Evolutionary conservation across 2,888 invertebrate genomes (phyloP), one percentile per base, ranked within the genome.

Genomic region (Athalia cordata): DNA sequence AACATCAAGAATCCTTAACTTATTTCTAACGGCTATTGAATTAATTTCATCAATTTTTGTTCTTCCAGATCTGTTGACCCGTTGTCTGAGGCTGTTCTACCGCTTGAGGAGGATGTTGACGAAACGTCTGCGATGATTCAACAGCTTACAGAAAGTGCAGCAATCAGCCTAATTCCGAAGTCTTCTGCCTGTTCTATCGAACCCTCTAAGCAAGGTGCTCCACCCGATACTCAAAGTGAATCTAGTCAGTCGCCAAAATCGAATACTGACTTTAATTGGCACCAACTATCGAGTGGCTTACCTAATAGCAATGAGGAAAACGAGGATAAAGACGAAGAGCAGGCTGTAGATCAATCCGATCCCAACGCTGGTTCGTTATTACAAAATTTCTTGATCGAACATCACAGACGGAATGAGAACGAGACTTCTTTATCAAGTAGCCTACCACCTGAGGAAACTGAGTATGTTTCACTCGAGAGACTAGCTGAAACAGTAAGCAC

Each of bases 401-500:
- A 88, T 79, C 87, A 89, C 29, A 84, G 87, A 29, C 84, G 83
- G 49, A 82, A 81, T 81, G 81, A 82, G 29, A 86, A 81, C 15
- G 87, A 89, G 49, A 82, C 83, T 8, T 82, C 85, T 2, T 66
- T 87, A 43, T 84, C 86, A 3, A 84, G 82, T 49, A 84, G 79
- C 67, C 76, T 82, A 11, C 86, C 85, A 4, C 75, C 85, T 0
- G 84, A 84, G 5, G 90, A 90, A 79, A 93, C 92, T 79, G 94
- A 94, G 89, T 94, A 93, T 83, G 93, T 94, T 81, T 93, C 94
- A 0, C 88, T 94, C 80, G 94, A 94, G 79, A 92, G 92, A 49
- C 88, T 93, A 81, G 93, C 93, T 0, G 90, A 90, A 1, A 92
- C 93, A 0, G 92, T 93, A 76, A 92, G 91, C 79, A 92, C 92